Percentiles rank a stretch among this genome's conserved stretches.
Conservation (phyloP, 1,140 invertebrate species). For the Drosophila sp. region DNA sequence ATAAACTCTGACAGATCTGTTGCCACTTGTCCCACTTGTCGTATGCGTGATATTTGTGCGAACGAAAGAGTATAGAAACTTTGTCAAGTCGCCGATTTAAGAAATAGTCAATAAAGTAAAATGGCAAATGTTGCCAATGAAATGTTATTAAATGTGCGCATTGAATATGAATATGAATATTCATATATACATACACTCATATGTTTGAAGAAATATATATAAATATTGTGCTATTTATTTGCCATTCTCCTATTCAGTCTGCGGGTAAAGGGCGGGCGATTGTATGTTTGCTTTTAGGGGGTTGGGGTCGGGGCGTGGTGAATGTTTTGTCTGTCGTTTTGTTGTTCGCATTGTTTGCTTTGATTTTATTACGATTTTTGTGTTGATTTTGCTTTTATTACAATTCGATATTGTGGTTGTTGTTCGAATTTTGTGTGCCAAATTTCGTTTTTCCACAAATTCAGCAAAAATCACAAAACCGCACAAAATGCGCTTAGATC, state of each 20-base stretch:
- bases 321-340: conserved; percentile 35
- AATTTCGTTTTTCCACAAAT: conserved; percentile 43
- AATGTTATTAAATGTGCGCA: not conserved
- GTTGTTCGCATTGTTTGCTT: conserved; percentile 69
- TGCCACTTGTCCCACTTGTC: not conserved
- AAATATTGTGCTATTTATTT: conserved; percentile 5
- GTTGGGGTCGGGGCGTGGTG: conserved; percentile 2
- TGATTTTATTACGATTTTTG: conserved; percentile 80
- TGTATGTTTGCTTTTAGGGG: not conserved
- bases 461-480: conserved; percentile 74
- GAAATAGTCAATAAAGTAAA: not conserved
- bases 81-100: not conserved
- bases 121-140: not conserved
- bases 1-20: too few species aligned
- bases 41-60: not conserved
- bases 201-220: not conserved
- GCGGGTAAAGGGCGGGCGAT: not conserved
- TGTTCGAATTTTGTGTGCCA: conserved; percentile 22
- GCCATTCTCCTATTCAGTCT: not conserved
- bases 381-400: conserved; percentile 80
- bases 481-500: conserved; percentile 76
- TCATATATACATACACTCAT: not conserved
- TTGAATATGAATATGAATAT: conserved; percentile 1
- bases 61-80: not conserved
- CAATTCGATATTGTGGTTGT: conserved; percentile 61